Evolutionary conservation across 2,113 vertebrate genomes (phyloP).

Genomic region (Spilogale gracilis): DNA sequence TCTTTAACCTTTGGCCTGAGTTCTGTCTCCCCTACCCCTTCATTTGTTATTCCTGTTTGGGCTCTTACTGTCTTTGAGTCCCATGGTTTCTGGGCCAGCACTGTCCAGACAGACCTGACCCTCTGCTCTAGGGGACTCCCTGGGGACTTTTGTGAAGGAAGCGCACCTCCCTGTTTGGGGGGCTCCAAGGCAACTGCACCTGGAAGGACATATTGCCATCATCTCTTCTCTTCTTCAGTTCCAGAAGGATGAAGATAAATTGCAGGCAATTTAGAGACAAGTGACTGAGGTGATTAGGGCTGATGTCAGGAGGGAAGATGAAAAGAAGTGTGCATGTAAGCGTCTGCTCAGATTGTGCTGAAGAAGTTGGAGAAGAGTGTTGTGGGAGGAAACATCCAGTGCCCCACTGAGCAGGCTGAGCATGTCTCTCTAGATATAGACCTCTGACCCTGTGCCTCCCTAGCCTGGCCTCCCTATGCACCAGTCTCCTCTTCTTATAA

Average conservation of each 20-base stretch:
- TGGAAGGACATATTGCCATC: conserved; percentile 42
- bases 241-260: conserved; percentile 70
- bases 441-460: not conserved
- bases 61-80: not conserved
- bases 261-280: conserved; percentile 60
- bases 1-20: not conserved
- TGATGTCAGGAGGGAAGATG: conserved; percentile 57
- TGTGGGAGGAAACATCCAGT: not conserved
- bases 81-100: not conserved
- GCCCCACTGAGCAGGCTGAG: not conserved
- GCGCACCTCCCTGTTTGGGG: not conserved
- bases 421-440: not conserved
- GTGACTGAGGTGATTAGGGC: conserved; percentile 60
- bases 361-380: not conserved
- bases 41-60: not conserved
- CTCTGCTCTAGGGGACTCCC: not conserved
- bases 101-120: not conserved
- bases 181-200: conserved; percentile 14
- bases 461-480: not conserved
- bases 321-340: conserved; percentile 46
- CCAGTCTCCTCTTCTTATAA: not conserved
- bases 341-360: not conserved
- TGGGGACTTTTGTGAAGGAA: not conserved
- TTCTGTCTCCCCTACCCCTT: not conserved
- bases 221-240: conserved; percentile 51